These are phyloP conservation scores for Conus canariensis DNA, from an alignment of 2,888 invertebrate species.

Conservation along the genomic window DNA sequence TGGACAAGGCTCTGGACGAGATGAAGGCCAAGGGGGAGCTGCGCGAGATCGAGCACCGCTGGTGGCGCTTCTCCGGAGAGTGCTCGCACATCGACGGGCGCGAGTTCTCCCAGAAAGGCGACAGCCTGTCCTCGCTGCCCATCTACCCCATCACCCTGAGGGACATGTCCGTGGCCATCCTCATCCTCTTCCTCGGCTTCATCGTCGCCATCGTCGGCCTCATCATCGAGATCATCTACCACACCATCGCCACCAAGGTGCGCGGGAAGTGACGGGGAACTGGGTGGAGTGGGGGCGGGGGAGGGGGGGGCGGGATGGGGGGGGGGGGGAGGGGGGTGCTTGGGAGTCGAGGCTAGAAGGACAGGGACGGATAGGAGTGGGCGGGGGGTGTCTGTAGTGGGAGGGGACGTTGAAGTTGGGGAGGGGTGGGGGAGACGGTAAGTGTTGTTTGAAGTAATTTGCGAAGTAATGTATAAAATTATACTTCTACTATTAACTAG, in stretches of 20 bases:
- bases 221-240: slow-evolving; percentile 51
- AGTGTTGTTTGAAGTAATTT: too few species aligned
- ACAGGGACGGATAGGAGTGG: too few species aligned
- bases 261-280: not conserved
- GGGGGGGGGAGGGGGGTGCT: not conserved
- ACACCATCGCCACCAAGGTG: slow-evolving; percentile 52
- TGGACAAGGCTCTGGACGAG: slow-evolving; percentile 45
- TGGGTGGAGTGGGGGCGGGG: not conserved
- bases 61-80: slow-evolving; percentile 52
- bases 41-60: slow-evolving; percentile 44
- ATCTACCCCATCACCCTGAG: slow-evolving; percentile 53
- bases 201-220: slow-evolving; percentile 54
- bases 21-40: slow-evolving; percentile 44
- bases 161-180: slow-evolving; percentile 54
- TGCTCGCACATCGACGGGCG: slow-evolving; percentile 49
- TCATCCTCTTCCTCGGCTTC: slow-evolving; percentile 54
- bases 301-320: not conserved
- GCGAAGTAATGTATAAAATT: too few species aligned
- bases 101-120: slow-evolving; percentile 48
- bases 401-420: too few species aligned
- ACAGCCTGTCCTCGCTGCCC: slow-evolving; percentile 47
- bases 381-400: too few species aligned
- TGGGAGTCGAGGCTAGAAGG: too few species aligned
- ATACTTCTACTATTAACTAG: too few species aligned
- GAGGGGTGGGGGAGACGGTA: too few species aligned